Percentiles rank a stretch among this genome's conserved stretches.
These are phyloP conservation scores for Cataglyphis livida DNA, from an alignment of 2,888 invertebrate genomes.

Conservation along the genomic window DNA sequence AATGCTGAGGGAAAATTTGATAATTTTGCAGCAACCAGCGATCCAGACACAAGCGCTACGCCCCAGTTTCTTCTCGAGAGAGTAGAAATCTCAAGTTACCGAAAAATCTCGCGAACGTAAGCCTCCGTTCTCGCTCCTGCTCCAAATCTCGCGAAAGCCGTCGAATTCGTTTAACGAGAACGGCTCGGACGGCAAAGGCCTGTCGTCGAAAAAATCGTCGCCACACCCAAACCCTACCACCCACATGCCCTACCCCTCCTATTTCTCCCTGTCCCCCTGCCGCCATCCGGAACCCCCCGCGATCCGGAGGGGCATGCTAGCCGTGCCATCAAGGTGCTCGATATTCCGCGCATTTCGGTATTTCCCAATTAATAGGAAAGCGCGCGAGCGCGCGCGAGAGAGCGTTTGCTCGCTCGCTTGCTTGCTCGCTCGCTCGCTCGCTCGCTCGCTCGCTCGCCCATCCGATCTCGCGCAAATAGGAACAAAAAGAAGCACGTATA, in stretches of 20 bases:
- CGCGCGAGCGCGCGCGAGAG: conserved; percentile 62
- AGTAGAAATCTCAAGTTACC: conserved; percentile 65
- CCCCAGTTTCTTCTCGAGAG: conserved; percentile 22
- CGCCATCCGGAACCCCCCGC: conserved; percentile 53
- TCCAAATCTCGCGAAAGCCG: conserved; percentile 75
- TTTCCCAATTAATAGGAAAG: conserved; percentile 78
- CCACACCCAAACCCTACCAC: conserved; percentile 72
- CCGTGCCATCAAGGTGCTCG: conserved; percentile 79
- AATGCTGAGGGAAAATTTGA: background rate
- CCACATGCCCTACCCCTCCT: conserved; percentile 51
- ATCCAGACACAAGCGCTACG: background rate
- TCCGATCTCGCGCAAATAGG: conserved; percentile 59
- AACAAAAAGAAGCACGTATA: conserved; percentile 59
- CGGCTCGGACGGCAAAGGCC: conserved; percentile 74
- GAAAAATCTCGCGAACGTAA: conserved; percentile 70
- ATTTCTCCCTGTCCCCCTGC: conserved; percentile 32
- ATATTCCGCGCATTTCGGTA: conserved; percentile 79
- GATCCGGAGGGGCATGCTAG: conserved; percentile 71
- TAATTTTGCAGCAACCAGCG: background rate
- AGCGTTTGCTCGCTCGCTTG: conserved; percentile 47
- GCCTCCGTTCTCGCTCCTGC: conserved; percentile 60
- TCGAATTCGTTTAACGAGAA: conserved; percentile 76
- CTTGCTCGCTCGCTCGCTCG: conserved; percentile 56
- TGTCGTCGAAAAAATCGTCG: conserved; percentile 78
- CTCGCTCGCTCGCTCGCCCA: conserved; percentile 55